phyloP scores from a whole-genome alignment of 2,888 invertebrate genomes.

The Nemotelus pantherinus region DNA sequence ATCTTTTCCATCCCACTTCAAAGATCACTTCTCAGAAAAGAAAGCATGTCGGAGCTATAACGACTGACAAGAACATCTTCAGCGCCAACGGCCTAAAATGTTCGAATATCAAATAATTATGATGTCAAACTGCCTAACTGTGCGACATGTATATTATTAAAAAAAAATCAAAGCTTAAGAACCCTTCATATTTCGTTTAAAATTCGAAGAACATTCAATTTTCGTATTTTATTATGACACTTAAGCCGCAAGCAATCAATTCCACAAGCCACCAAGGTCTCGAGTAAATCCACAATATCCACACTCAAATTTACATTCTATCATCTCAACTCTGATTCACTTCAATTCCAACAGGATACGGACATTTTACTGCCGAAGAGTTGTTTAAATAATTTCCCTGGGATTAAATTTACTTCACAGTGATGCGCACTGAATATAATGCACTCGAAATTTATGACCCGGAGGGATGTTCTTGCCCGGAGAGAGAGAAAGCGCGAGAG shows the following conservation, averaged over 20 bases:
- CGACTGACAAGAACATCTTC: not conserved
- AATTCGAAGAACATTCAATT: constrained; percentile 18
- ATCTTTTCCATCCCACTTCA: too few species aligned
- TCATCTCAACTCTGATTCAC: not conserved
- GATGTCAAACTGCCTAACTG: constrained; percentile 21
- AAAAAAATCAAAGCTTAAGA: not conserved
- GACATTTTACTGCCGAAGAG: not conserved
- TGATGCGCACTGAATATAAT: constrained; percentile 16
- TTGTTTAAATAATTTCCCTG: not conserved
- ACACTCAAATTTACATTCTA: not conserved
- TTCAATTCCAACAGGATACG: not conserved
- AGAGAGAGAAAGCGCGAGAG: not conserved
- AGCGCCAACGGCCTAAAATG: not conserved
- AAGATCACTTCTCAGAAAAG: too few species aligned
- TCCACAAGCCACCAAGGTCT: constrained; percentile 7
- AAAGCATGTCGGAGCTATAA: too few species aligned
- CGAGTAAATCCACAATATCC: not conserved
- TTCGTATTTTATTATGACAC: constrained; percentile 32
- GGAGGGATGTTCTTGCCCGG: not conserved
- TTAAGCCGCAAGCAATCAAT: constrained; percentile 16
- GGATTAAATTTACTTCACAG: constrained; percentile 5
- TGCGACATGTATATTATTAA: constrained; percentile 23
- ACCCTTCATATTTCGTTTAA: not conserved
- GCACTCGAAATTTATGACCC: constrained; percentile 25
- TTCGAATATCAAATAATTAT: constrained; percentile 19